Evolutionary conservation across 35 echinoderm and acorn worm genomes (phyloP), one percentile per base, ranked within the genome.

Genomic region (Holothuria glaberrima): DNA sequence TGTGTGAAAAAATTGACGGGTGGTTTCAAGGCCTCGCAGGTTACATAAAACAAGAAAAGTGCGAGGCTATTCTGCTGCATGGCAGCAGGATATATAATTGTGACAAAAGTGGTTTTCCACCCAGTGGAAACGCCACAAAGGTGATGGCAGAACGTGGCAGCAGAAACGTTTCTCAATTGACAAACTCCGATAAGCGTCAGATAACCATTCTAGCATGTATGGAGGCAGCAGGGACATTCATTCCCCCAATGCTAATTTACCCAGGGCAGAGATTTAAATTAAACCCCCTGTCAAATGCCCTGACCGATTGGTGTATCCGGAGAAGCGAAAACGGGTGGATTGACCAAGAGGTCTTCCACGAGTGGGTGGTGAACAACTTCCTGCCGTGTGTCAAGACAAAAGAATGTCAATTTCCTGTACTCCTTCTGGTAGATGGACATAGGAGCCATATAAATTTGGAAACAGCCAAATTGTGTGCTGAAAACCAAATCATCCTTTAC

Each of bases 391-490:
- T 83, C 13, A 72, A 70, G 26, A 50, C 31, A 16, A 3, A 9
- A 1, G n/a, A 54, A 30, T 20, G 28, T 25, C 62, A 86, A 20
- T 74, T 91, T 58, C 80, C 90, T 0, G n/a, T 91, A 30, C 41
- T 91, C 21, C 31, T 92, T n/a, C 58, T 92, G 4, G 66, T 88
- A 25, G 73, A 89, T 78, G 84, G 90, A 32, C 79, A 94, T 25
- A 57, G 60, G 0, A 75, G 58, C 19, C 81, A 92, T 74, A 70
- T 89, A 5, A 92, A 65, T 21, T 46, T 92, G 22, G 67, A 95
- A 67, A 92, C 87, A 12, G 86, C 86, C 48, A 85, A 73, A 30
- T 90, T 92, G 30, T 92, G 94, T 52, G 59, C 27, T 25, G 63
- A 64, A n/a, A 58, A 95, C 26, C 59, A 62, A 1, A 88, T 92